Evolutionary conservation across 2,888 invertebrate genomes (phyloP), one percentile per base, ranked within the genome.

Genomic region (Eumacrocentrus americanus): DNA sequence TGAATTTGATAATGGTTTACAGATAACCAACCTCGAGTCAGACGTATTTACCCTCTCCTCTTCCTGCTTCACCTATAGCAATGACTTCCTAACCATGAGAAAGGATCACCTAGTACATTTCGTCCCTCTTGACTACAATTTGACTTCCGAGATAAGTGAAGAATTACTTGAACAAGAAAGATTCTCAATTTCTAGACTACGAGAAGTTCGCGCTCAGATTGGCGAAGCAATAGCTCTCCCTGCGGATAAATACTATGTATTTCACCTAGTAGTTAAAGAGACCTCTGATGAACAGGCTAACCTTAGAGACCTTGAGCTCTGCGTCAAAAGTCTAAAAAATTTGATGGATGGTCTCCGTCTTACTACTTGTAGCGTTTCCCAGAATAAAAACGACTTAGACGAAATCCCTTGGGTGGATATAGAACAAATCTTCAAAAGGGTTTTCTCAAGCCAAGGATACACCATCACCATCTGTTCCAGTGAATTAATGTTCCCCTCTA

Each of bases 61-160:
- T n/a, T 53, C 51, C 50, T 51, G 58, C 14, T 53, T 59, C 29
- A 35, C 11, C 22, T 29, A 53, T 35, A 37, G 44, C 12, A 62
- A 54, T 25, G 58, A 62, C n/a, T 35, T 35, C 42, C 29, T 62
- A 2, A 35, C 52, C 9, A 22, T 54, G 54, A 23, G 58, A 40
- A 58, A 55, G 35, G 58, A 55, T 14, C 47, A 58, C 11, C 40
- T 62, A 5, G 44, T 58, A 11, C 48, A 58, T 37, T 61, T 58
- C 12, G 48, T 48, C 2, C 48, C 58, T 4, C 16, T 38, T 7
- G 42, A 61, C 9, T 54, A 48, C 2, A 58, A 62, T 1, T 11
- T 58, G 16, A 47, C 53, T 11, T 61, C 58, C 2, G 48, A 48
- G 16, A 50, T 54, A 6, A 23, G 61, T 12, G 6, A 34, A 20